These are phyloP conservation scores for Aspidiotus destructor DNA, from an alignment of 2,888 invertebrate species.

Conservation along the genomic window DNA sequence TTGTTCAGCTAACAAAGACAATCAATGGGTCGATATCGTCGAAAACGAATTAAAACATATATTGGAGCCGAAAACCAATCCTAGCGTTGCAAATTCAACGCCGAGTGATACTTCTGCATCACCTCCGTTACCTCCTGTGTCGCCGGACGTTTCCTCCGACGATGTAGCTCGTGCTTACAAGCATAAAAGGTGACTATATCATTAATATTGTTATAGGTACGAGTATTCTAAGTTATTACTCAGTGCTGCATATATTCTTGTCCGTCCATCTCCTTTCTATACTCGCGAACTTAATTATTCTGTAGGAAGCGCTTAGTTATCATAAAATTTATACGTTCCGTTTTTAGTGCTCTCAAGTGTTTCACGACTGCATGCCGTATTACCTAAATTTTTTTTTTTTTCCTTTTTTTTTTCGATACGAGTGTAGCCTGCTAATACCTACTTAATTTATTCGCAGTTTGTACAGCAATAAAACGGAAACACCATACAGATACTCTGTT, in stretches of 20 bases:
- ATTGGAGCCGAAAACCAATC: conserved; percentile 60
- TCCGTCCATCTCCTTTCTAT: no score
- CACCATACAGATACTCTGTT: conserved; percentile 20
- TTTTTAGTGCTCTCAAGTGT: no score
- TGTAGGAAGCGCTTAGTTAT: no score
- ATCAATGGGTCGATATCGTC: conserved; percentile 67
- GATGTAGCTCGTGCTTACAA: conserved; percentile 40
- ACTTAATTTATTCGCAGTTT: neutral
- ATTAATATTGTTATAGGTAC: no score
- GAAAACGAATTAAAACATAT: conserved; percentile 70
- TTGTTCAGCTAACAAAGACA: conserved; percentile 24
- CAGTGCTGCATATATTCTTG: no score
- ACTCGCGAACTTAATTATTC: neutral
- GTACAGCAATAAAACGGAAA: conserved; percentile 34
- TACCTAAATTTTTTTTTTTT: no score
- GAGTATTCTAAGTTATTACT: no score
- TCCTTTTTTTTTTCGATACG: no score
- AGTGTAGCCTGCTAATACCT: neutral
- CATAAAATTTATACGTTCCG: no score
- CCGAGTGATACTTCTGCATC: conserved; percentile 62
- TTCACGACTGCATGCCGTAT: no score
- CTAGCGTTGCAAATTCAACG: conserved; percentile 49
- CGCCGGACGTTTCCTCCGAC: conserved; percentile 51
- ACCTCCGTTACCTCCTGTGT: conserved; percentile 66
- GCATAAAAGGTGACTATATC: conserved; percentile 39